Base-by-base conservation (phyloP, 2,797 vertebrate species). In the Carcharodon carcharias region DNA sequence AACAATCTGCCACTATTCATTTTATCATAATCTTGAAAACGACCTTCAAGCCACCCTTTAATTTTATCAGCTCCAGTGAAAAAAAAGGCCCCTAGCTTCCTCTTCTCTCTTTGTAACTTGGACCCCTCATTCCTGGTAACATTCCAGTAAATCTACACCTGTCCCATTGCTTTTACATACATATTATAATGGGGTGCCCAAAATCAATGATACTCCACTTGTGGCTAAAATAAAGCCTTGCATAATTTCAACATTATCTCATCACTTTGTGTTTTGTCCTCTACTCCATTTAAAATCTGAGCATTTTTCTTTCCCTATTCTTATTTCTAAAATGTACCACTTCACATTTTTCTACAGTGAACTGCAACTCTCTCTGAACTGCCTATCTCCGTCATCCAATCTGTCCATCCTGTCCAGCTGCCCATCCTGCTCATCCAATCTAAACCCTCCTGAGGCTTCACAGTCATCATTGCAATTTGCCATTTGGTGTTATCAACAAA, bases 1-100 rank as follows among this genome's bases (percentile, higher is more conserved):
- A 93, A 26, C 18, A 67, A 67, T 65, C 80, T 50, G n/a, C 14
- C 63, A 9, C n/a, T 67, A 4, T 65, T 93, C n/a, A n/a, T 45
- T 93, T 93, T 93, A 93, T 93, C 35, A 65, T 93, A 65, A 65
- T 93, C 91, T 67, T 93, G n/a, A 91, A 63, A 31, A 26, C 35
- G 21, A 61, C 56, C 88, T 35, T 61, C 56, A 31, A 35, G 54
- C 4, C 31, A 28, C 21, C 45, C 8, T 45, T 67, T 45, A 92
- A 67, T 65, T 63, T 93, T 23, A 28, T 67, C 61, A n/a, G 12
- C 31, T 61, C 11, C 54, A n/a, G 4, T 92, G 61, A 45, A 93
- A 93, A 65, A n/a, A 93, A 40, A 14, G 14, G 45, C 45, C 23
- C 16, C 58, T 61, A 61, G n/a, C 14, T 9, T n/a, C 45, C 40